phyloP scores from a whole-genome alignment of 1,140 invertebrate species.

The Prorops nasuta region DNA sequence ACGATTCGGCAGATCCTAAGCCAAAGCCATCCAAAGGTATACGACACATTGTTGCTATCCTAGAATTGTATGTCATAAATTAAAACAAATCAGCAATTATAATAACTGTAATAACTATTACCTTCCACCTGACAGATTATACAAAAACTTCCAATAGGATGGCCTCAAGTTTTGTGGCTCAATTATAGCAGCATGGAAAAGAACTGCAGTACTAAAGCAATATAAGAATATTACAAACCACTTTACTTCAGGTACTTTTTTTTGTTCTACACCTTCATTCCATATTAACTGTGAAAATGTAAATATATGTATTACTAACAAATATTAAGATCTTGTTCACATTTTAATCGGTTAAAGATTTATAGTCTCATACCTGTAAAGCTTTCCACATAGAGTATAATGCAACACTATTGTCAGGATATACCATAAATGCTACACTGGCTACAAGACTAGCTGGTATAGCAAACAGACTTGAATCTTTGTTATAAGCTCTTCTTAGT shows the following conservation, averaged over 20 bases:
- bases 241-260: slow-evolving; percentile 62
- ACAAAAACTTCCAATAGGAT: slow-evolving; percentile 83
- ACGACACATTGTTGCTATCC: slow-evolving; percentile 60
- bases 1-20: slow-evolving; percentile 49
- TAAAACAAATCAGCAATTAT: slow-evolving; percentile 6
- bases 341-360: slow-evolving; percentile 8
- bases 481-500: slow-evolving; percentile 57
- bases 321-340: too few species aligned
- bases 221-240: slow-evolving; percentile 71
- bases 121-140: slow-evolving; percentile 73
- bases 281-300: slow-evolving; percentile 64
- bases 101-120: slow-evolving; percentile 34
- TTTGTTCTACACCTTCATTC: slow-evolving; percentile 59
- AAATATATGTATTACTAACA: too few species aligned
- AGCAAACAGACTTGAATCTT: slow-evolving; percentile 62
- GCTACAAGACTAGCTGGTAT: slow-evolving; percentile 66
- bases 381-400: slow-evolving; percentile 73
- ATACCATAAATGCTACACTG: slow-evolving; percentile 63
- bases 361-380: slow-evolving; percentile 58
- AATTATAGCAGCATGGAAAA: slow-evolving; percentile 78
- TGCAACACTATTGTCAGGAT: slow-evolving; percentile 68
- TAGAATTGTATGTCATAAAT: slow-evolving; percentile 48
- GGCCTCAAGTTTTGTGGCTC: slow-evolving; percentile 76
- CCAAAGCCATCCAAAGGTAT: slow-evolving; percentile 63
- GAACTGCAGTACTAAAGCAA: slow-evolving; percentile 72